These are phyloP conservation scores for Spialia ferax DNA, from an alignment of 2,888 invertebrate genomes.

Conservation along the genomic window DNA sequence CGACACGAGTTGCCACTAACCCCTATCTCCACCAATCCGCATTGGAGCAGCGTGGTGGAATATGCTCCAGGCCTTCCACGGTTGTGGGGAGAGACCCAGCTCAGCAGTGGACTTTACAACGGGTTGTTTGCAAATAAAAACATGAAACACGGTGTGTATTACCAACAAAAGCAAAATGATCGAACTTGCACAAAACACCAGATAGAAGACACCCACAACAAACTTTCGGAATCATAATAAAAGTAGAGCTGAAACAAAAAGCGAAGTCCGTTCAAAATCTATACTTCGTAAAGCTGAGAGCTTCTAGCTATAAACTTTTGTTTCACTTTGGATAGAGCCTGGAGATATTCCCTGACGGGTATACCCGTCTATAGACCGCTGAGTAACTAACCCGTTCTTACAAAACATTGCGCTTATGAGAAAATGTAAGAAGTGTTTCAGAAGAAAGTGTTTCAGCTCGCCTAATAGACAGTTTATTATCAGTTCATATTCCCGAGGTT, in stretches of 20 bases:
- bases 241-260: slow-evolving; percentile 19
- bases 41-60: too few relatives aligned
- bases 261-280: slow-evolving; percentile 17
- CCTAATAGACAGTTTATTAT: neutral
- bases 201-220: slow-evolving; percentile 35
- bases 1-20: too few relatives aligned
- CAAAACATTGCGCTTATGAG: neutral
- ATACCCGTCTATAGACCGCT: too few relatives aligned
- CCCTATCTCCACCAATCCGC: too few relatives aligned
- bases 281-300: slow-evolving; percentile 50
- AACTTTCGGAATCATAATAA: slow-evolving; percentile 39
- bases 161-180: neutral
- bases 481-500: neutral
- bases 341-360: slow-evolving; percentile 47
- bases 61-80: too few relatives aligned
- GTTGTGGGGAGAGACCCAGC: too few relatives aligned
- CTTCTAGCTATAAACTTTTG: slow-evolving; percentile 52
- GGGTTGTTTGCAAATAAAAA: too few relatives aligned
- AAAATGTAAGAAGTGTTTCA: too few relatives aligned
- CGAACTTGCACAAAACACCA: neutral
- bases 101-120: too few relatives aligned
- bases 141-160: too few relatives aligned
- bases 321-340: slow-evolving; percentile 49
- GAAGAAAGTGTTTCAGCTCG: neutral
- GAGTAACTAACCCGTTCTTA: neutral